A percentile compares a stretch with the other conserved stretches of the same genome.
phyloP scores from a whole-genome alignment of 1,140 invertebrate genomes.

The Neodiprion lecontei region DNA sequence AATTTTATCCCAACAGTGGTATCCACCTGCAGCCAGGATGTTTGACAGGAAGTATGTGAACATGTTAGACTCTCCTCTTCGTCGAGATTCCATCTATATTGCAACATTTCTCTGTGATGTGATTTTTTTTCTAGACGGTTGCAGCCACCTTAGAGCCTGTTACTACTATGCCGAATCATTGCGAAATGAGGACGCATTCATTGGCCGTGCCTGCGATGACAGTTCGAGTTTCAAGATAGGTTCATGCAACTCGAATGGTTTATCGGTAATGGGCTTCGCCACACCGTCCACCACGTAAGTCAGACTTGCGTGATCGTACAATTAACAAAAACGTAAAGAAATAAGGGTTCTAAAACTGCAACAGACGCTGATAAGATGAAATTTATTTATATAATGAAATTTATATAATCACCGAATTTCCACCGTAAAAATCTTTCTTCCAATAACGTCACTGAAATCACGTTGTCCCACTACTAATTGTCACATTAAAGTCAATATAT shows the following conservation, averaged over 20 bases:
- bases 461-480: too few species aligned
- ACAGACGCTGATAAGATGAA: too few species aligned
- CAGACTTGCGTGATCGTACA: too few species aligned
- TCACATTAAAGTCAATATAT: too few species aligned
- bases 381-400: too few species aligned
- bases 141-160: constrained; percentile 72
- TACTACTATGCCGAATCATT: constrained; percentile 68
- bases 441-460: too few species aligned
- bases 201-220: constrained; percentile 44
- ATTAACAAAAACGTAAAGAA: too few species aligned
- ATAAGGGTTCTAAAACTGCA: constrained; percentile 37
- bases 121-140: constrained; percentile 61
- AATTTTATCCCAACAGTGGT: constrained; percentile 76
- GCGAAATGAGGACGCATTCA: constrained; percentile 43
- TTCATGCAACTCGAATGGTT: constrained; percentile 21
- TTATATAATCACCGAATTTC: too few species aligned
- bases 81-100: too few species aligned
- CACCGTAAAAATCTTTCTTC: too few species aligned
- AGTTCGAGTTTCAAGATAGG: constrained; percentile 1
- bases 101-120: too few species aligned
- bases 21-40: constrained; percentile 70
- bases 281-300: constrained; percentile 33
- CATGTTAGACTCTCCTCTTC: too few species aligned
- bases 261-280: constrained; percentile 38
- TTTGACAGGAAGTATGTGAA: not conserved